A percentile compares a stretch with the other conserved stretches of the same genome.
Conservation (phyloP, 2,888 invertebrate genomes). For the Orgyia antiqua region DNA sequence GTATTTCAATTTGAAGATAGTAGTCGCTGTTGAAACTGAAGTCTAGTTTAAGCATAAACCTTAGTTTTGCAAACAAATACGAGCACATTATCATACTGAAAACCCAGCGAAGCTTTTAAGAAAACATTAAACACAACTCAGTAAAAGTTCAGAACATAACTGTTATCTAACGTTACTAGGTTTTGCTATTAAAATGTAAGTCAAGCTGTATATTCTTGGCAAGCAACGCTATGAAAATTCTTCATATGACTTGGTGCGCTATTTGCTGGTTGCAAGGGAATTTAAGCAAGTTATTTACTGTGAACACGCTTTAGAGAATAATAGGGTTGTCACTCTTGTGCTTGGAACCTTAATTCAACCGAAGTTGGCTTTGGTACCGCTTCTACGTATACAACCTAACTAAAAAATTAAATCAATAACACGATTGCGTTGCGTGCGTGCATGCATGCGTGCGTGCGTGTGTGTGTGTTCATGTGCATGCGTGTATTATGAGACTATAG, state of each 20-base stretch:
- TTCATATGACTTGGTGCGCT: constrained; percentile 16
- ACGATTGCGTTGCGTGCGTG: too few species aligned
- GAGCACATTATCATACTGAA: neutral
- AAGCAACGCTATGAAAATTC: constrained; percentile 16
- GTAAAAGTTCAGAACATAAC: constrained; percentile 2
- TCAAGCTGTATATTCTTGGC: constrained; percentile 9
- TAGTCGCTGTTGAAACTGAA: too few species aligned
- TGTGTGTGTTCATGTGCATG: too few species aligned
- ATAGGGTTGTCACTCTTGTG: constrained; percentile 2
- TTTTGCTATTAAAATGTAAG: constrained; percentile 11
- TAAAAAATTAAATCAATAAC: too few species aligned
- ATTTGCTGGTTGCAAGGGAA: constrained; percentile 16
- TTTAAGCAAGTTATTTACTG: constrained; percentile 18
- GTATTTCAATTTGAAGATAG: too few species aligned
- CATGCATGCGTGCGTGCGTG: too few species aligned
- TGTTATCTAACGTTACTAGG: constrained; percentile 3
- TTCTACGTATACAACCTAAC: too few species aligned
- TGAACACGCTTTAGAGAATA: constrained; percentile 1
- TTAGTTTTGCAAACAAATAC: neutral
- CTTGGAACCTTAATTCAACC: too few species aligned
- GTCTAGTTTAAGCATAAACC: neutral
- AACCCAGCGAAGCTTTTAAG: constrained; percentile 4
- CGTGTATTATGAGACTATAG: too few species aligned
- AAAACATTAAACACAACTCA: constrained; percentile 1
- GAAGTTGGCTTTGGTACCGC: too few species aligned